phyloP scores from a whole-genome alignment of 2,888 invertebrate genomes.

The Drosophila demipolita region DNA sequence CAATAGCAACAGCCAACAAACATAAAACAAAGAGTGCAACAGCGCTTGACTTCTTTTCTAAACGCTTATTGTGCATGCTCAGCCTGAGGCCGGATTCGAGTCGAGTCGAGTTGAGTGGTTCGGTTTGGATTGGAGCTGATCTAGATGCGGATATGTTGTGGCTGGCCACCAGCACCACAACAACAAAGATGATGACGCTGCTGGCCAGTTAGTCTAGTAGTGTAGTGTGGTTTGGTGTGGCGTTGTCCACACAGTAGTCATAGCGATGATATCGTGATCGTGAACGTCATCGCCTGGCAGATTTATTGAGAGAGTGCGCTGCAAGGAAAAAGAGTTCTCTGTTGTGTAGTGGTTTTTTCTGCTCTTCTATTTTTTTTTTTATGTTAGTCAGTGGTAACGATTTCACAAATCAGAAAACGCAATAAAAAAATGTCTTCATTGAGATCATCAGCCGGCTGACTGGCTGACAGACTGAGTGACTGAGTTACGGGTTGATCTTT shows the following conservation, averaged over 20 bases:
- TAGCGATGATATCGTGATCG: slow-evolving; percentile 54
- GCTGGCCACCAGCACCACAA: slow-evolving; percentile 7
- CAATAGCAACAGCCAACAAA: slow-evolving; percentile 18
- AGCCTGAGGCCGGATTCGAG: slow-evolving; percentile 57
- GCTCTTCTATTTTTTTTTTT: neutral
- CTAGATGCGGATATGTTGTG: slow-evolving; percentile 45
- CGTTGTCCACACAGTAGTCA: slow-evolving; percentile 50
- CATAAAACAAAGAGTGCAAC: slow-evolving; percentile 46
- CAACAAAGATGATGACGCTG: slow-evolving; percentile 2
- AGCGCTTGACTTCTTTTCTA: slow-evolving; percentile 57
- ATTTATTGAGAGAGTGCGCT: slow-evolving; percentile 47
- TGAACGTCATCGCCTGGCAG: slow-evolving; percentile 50
- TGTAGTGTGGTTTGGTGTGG: neutral
- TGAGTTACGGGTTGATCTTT: slow-evolving; percentile 41
- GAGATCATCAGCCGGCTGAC: slow-evolving; percentile 66
- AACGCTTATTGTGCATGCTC: slow-evolving; percentile 56
- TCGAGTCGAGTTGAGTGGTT: slow-evolving; percentile 3
- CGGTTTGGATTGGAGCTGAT: slow-evolving; percentile 47
- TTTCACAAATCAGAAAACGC: slow-evolving; percentile 71
- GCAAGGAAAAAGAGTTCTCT: slow-evolving; percentile 2
- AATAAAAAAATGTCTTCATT: slow-evolving; percentile 68
- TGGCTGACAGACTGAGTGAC: slow-evolving; percentile 25
- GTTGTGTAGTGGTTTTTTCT: slow-evolving; percentile 4
- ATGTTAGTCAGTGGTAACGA: slow-evolving; percentile 34
- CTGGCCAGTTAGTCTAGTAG: neutral